Evolutionary conservation across 64 coral and sea anemone genomes (phyloP), one percentile per base, ranked within the genome.

Genomic region (Stichodactyla mertensii): DNA sequence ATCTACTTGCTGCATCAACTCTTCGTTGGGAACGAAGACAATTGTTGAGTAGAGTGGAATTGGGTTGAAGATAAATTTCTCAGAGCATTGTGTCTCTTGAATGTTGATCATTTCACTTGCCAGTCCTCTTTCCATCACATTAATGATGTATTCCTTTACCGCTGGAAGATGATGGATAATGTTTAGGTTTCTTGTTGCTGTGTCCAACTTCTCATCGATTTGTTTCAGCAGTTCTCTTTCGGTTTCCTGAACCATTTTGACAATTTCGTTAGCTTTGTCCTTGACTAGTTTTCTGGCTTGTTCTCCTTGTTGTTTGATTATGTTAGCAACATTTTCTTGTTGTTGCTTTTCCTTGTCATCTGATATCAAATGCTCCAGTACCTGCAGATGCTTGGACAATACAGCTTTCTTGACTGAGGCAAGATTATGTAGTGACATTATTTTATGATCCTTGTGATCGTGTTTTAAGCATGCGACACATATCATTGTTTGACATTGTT

Each of bases 91-190:
- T 53, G 36, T 27, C 52, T 70, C 85, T 64, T 27, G 19, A 52
- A 52, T 86, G 61, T 70, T 20, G 31, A 70, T 54, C 60, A 70
- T 53, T 86, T 53, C 52, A 61, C 62, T 70, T 52, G 64, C 62
- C 51, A 55, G 27, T 79, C 28, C 77, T 51, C 51, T 79, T 79
- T 79, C 77, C 60, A 54, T 51, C n/a, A 70, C 31, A 55, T 79
- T 51, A 4, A 52, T 52, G 77, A 79, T 20, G 28, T 79, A 79
- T 18, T 79, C 77, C 18, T 79, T 36, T 36, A 52, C 31, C 6
- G 85, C 62, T 61, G 62, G 20, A 20, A 51, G 15, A 20, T 86
- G 57, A 45, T 69, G 84, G 6, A 67, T 52, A 16, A 64, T 64
- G 10, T 51, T 52, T 13, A 64, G 18, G 55, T 64, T 86, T 67